phyloP scores from a whole-genome alignment of 1,140 invertebrate species.

The Lethocerus indicus region DNA sequence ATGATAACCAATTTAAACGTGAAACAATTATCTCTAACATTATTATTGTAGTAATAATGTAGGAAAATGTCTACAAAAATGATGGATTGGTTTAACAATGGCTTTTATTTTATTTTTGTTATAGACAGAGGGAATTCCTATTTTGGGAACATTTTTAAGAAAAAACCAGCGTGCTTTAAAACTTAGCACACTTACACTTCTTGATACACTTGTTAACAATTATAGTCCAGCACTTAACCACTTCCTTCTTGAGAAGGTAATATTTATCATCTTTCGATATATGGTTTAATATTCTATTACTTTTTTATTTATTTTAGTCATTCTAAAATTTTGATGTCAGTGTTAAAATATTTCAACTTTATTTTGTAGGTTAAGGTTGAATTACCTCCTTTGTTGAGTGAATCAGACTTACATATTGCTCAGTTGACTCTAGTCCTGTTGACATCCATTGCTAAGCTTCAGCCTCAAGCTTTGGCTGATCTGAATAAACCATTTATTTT shows the following conservation, averaged over 20 bases:
- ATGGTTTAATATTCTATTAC: too few relatives aligned
- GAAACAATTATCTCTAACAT: too few relatives aligned
- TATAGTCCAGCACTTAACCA: conserved; percentile 54
- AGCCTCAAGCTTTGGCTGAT: conserved; percentile 46
- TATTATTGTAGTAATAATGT: too few relatives aligned
- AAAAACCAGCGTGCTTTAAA: conserved; percentile 96
- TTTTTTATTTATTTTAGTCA: too few relatives aligned
- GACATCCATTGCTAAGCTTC: conserved; percentile 51
- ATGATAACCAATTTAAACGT: too few relatives aligned
- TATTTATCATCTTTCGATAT: conserved; percentile 1
- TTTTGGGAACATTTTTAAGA: conserved; percentile 82
- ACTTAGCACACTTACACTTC: conserved; percentile 70
- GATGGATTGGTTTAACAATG: too few relatives aligned
- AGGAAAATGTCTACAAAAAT: too few relatives aligned
- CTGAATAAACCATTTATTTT: conserved; percentile 46
- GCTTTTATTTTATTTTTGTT: conserved; percentile 21
- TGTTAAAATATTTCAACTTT: conserved; percentile 3
- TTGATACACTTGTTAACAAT: conserved; percentile 80
- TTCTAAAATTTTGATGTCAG: not conserved
- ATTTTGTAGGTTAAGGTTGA: conserved; percentile 46
- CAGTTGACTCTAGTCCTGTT: conserved; percentile 68
- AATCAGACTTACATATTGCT: conserved; percentile 90
- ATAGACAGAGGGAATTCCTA: conserved; percentile 70
- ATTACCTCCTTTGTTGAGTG: conserved; percentile 75
- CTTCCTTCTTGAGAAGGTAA: conserved; percentile 53